Evolutionary conservation across 1,140 invertebrate species (phyloP).

Genomic region (Brachionus sp.): DNA sequence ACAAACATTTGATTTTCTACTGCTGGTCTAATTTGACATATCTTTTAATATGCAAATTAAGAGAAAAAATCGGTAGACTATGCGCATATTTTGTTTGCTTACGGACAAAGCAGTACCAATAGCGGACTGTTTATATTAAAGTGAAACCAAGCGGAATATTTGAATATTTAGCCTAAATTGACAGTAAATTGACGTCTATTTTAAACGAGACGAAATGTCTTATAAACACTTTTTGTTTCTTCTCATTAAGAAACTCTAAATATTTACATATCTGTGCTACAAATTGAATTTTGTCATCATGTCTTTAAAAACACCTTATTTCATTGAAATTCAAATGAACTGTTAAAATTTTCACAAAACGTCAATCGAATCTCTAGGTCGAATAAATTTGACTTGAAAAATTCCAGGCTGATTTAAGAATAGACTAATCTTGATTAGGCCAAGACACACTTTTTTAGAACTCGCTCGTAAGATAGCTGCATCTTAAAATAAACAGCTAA

Average conservation of each 20-base stretch:
- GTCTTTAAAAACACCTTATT: neutral
- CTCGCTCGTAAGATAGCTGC: neutral
- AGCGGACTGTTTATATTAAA: constrained; percentile 15
- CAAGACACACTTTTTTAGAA: neutral
- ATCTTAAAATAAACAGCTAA: neutral
- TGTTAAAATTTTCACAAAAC: neutral
- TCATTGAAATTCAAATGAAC: constrained; percentile 23
- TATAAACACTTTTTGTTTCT: neutral
- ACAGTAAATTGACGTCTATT: neutral
- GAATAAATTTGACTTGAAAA: neutral
- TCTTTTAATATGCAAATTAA: constrained; percentile 36
- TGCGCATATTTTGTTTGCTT: neutral
- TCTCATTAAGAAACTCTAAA: neutral
- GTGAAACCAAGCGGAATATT: neutral
- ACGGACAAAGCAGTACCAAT: neutral
- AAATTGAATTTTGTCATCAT: constrained; percentile 32
- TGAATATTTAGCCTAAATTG: neutral
- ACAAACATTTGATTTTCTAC: constrained; percentile 15
- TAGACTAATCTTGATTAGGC: neutral
- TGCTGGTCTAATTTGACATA: constrained; percentile 24
- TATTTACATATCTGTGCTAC: neutral
- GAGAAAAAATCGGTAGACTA: constrained; percentile 21
- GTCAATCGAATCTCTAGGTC: neutral
- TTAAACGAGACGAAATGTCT: neutral
- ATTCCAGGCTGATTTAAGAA: neutral